These are phyloP conservation scores for Danaus chrysippus DNA, from an alignment of 2,888 invertebrate species.

Conservation along the genomic window DNA sequence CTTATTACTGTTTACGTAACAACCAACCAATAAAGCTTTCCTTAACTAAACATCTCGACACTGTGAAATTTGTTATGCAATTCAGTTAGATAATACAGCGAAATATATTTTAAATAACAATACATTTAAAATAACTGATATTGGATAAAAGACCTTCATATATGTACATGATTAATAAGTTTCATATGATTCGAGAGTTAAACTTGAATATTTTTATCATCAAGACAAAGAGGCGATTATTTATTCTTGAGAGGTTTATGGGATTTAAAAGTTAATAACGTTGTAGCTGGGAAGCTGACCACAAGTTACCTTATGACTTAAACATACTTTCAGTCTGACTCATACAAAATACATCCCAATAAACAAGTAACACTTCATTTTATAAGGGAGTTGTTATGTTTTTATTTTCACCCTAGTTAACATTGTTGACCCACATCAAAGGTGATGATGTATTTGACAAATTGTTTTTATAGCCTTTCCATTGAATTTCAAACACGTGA, in stretches of 20 bases:
- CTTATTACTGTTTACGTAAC: slow-evolving; percentile 23
- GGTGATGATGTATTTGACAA: slow-evolving; percentile 28
- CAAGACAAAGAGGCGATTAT: too few relatives aligned
- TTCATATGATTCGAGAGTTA: too few relatives aligned
- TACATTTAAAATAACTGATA: too few relatives aligned
- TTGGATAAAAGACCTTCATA: too few relatives aligned
- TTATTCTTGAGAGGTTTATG: background rate
- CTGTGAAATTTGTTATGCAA: background rate
- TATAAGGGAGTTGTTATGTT: slow-evolving; percentile 20
- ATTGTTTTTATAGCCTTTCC: slow-evolving; percentile 15
- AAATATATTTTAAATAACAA: background rate
- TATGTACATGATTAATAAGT: too few relatives aligned
- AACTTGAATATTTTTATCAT: too few relatives aligned
- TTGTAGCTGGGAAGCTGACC: slow-evolving; percentile 44
- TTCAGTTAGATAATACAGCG: background rate
- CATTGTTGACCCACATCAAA: slow-evolving; percentile 25
- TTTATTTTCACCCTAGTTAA: slow-evolving; percentile 20
- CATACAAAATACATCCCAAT: slow-evolving; percentile 55
- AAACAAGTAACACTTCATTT: slow-evolving; percentile 29
- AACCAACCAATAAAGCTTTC: slow-evolving; percentile 19
- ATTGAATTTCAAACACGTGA: slow-evolving; percentile 37
- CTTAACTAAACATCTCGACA: slow-evolving; percentile 9
- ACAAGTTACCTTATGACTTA: slow-evolving; percentile 48
- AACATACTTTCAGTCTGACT: slow-evolving; percentile 63
- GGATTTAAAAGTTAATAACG: background rate